These are phyloP conservation scores for Bursaphelenchus okinawaensis DNA, from an alignment of 2,888 invertebrate species.

Conservation along the genomic window DNA sequence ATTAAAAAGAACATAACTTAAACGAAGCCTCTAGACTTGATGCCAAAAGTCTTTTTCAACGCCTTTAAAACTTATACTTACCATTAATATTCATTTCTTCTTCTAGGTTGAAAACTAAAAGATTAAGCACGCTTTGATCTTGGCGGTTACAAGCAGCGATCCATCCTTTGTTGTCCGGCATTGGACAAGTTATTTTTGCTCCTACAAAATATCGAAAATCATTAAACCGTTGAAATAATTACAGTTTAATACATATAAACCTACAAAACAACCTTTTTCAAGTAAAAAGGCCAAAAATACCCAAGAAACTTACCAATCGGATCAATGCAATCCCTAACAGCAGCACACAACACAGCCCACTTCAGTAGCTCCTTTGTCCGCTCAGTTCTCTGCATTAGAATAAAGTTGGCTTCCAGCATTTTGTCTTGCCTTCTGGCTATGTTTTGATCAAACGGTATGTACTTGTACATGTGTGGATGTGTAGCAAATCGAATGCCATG, in stretches of 20 bases:
- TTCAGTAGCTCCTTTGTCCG: slow-evolving; percentile 26
- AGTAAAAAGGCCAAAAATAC: no score
- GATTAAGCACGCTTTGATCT: slow-evolving; percentile 21
- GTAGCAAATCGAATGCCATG: slow-evolving; percentile 26
- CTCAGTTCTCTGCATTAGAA: slow-evolving; percentile 25
- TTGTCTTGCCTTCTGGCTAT: not conserved
- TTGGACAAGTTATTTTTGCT: no score
- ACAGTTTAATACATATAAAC: no score
- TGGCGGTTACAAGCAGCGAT: slow-evolving; percentile 25
- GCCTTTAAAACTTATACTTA: no score
- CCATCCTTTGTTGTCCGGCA: no score
- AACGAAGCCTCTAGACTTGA: no score
- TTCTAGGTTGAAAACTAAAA: slow-evolving; percentile 22
- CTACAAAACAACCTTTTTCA: no score
- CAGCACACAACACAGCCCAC: slow-evolving; percentile 25
- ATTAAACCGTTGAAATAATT: no score
- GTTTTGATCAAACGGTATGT: slow-evolving; percentile 22
- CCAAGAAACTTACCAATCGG: slow-evolving; percentile 17
- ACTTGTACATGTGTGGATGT: slow-evolving; percentile 24
- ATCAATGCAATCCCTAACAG: slow-evolving; percentile 27
- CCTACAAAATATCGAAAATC: no score
- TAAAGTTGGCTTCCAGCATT: slow-evolving; percentile 29
- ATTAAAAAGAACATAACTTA: no score
- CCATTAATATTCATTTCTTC: slow-evolving; percentile 3
- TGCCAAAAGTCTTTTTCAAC: no score